These are phyloP conservation scores for Monochamus saltuarius DNA, from an alignment of 1,140 invertebrate species.

Conservation along the genomic window DNA sequence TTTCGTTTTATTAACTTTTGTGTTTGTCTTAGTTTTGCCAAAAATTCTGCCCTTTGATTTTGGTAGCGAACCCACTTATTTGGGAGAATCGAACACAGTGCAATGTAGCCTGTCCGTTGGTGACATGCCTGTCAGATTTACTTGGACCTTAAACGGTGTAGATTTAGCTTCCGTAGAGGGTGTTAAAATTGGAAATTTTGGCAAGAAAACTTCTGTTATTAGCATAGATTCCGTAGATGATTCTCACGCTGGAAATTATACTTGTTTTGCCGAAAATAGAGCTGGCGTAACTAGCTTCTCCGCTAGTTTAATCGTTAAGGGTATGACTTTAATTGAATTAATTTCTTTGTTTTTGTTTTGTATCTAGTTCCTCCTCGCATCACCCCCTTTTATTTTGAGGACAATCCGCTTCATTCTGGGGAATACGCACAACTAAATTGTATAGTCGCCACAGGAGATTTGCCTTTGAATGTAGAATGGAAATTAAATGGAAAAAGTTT, in stretches of 20 bases:
- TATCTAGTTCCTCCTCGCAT: slow-evolving; percentile 65
- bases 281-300: slow-evolving; percentile 67
- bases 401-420: slow-evolving; percentile 68
- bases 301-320: slow-evolving; percentile 68
- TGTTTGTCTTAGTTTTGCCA: slow-evolving; percentile 48
- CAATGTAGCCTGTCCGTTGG: slow-evolving; percentile 36
- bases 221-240: slow-evolving; percentile 73
- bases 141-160: slow-evolving; percentile 53
- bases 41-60: slow-evolving; percentile 67
- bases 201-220: slow-evolving; percentile 69
- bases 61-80: slow-evolving; percentile 56
- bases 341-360: slow-evolving; percentile 15
- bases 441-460: slow-evolving; percentile 69
- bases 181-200: slow-evolving; percentile 54
- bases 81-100: slow-evolving; percentile 47
- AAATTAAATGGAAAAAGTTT: slow-evolving; percentile 58
- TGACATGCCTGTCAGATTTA: slow-evolving; percentile 42
- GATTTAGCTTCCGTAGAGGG: slow-evolving; percentile 25
- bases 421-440: slow-evolving; percentile 74
- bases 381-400: slow-evolving; percentile 67
- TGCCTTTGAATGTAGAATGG: slow-evolving; percentile 69
- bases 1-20: slow-evolving; percentile 13
- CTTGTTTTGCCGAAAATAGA: slow-evolving; percentile 71
- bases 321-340: slow-evolving; percentile 48
- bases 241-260: slow-evolving; percentile 77